Percentiles rank a stretch among this genome's conserved stretches.
Evolutionary conservation across 2,888 invertebrate species (phyloP).

Genomic region (Cynaeus angustus): DNA sequence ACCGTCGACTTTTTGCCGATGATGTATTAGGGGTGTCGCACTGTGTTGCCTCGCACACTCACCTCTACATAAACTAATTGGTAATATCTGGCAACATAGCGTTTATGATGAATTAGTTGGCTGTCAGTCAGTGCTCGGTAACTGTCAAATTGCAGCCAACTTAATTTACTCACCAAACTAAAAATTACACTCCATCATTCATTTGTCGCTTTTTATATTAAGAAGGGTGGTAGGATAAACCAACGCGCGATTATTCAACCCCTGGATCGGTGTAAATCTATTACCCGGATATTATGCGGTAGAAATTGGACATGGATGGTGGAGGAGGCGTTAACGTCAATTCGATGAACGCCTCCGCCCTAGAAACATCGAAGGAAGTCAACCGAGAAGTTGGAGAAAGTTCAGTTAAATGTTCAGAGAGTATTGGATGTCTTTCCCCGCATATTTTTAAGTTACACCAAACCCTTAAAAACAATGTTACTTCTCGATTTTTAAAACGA

Average conservation of each 20-base stretch:
- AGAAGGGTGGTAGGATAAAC: conserved; percentile 12
- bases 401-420: conserved; percentile 1
- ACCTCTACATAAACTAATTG: conserved; percentile 39
- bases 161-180: conserved; percentile 44
- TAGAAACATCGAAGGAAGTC: conserved; percentile 18
- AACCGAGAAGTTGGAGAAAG: conserved; percentile 12
- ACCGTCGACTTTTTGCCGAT: conserved; percentile 26
- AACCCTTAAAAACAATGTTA: not conserved
- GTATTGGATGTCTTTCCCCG: not conserved
- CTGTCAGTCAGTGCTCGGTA: conserved; percentile 40
- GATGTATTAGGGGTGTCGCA: conserved; percentile 33
- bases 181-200: conserved; percentile 44
- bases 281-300: conserved; percentile 45
- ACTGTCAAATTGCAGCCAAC: conserved; percentile 42
- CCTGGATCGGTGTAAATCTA: conserved; percentile 43
- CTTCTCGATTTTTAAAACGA: too few species aligned
- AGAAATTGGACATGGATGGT: conserved; percentile 40
- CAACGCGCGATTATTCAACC: conserved; percentile 24
- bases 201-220: conserved; percentile 41
- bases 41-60: conserved; percentile 7
- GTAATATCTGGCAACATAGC: conserved; percentile 38
- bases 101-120: conserved; percentile 49
- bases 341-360: conserved; percentile 17
- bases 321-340: conserved; percentile 22
- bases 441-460: not conserved